Evolutionary conservation across 2,113 vertebrate species (phyloP).

Genomic region (Tachysurus vachellii): DNA sequence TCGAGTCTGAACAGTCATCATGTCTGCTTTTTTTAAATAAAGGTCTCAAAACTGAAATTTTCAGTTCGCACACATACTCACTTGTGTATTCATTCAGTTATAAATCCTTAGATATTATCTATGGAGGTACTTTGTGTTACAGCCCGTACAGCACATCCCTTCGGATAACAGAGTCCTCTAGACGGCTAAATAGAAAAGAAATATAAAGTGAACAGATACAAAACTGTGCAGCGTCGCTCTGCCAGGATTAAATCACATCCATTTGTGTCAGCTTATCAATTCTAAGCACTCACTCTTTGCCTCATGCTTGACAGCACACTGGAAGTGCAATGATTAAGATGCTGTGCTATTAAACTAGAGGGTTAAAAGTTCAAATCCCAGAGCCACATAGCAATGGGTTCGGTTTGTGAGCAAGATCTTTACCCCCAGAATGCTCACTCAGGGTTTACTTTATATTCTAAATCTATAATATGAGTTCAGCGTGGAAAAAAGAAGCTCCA

Average conservation of each 20-base stretch:
- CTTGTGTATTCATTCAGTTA: not conserved
- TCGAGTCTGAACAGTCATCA: not conserved
- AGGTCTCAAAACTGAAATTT: not conserved
- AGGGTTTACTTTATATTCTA: not conserved
- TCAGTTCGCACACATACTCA: not conserved
- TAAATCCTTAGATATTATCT: not conserved
- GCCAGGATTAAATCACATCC: not conserved
- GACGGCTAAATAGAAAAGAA: not conserved
- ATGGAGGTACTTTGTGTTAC: not conserved
- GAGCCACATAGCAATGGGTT: not conserved
- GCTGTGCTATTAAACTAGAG: not conserved
- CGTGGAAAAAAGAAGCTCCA: not conserved
- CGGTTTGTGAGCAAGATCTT: too few species aligned
- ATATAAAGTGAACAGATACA: not conserved
- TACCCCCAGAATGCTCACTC: not conserved
- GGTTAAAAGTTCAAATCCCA: conserved; percentile 4
- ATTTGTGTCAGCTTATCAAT: not conserved
- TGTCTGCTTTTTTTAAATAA: not conserved
- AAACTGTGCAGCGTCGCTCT: not conserved
- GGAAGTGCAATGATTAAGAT: not conserved
- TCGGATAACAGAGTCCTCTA: not conserved
- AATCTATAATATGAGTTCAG: not conserved
- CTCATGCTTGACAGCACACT: not conserved
- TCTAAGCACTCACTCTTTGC: not conserved
- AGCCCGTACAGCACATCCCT: not conserved